Conservation (phyloP, 2,888 invertebrate species). For the Drosophila kuntzei region DNA sequence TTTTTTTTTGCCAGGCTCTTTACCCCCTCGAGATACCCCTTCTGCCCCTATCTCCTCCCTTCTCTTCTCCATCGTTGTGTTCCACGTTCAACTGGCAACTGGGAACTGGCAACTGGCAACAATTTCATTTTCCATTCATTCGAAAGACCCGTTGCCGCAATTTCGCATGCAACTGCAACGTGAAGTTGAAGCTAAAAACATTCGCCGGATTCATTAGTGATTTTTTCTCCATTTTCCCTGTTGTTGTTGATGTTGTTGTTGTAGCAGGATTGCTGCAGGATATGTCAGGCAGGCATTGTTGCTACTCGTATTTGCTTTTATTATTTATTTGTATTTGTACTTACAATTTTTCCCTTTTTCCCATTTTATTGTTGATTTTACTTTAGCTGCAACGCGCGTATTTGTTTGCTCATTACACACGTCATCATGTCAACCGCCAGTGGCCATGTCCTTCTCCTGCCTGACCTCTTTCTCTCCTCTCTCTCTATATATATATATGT, state of each 20-base stretch:
- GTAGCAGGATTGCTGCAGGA: slow-evolving; percentile 64
- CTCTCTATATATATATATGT: too few species aligned
- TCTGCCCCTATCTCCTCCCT: neutral
- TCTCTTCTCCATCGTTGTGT: neutral
- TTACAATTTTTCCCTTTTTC: slow-evolving; percentile 15
- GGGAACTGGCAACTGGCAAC: slow-evolving; percentile 64
- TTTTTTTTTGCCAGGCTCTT: slow-evolving; percentile 45
- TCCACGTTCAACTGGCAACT: slow-evolving; percentile 45
- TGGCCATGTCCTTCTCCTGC: slow-evolving; percentile 50
- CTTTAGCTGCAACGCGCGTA: slow-evolving; percentile 55
- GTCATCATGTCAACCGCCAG: slow-evolving; percentile 78
- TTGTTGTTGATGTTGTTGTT: slow-evolving; percentile 32
- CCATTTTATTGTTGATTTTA: neutral
- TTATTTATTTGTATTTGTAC: slow-evolving; percentile 69
- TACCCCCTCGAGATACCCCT: slow-evolving; percentile 3
- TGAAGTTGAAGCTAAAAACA: slow-evolving; percentile 68
- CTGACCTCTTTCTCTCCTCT: neutral
- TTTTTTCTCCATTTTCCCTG: slow-evolving; percentile 40
- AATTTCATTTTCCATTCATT: slow-evolving; percentile 72
- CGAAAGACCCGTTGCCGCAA: slow-evolving; percentile 31
- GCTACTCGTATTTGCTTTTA: slow-evolving; percentile 58
- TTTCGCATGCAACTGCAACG: slow-evolving; percentile 66
- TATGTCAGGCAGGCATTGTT: slow-evolving; percentile 65
- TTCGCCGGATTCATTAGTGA: slow-evolving; percentile 72
- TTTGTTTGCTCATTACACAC: slow-evolving; percentile 81